Evolutionary conservation across 2,888 invertebrate genomes (phyloP).

Genomic region (Stenchaetothrips biformis): DNA sequence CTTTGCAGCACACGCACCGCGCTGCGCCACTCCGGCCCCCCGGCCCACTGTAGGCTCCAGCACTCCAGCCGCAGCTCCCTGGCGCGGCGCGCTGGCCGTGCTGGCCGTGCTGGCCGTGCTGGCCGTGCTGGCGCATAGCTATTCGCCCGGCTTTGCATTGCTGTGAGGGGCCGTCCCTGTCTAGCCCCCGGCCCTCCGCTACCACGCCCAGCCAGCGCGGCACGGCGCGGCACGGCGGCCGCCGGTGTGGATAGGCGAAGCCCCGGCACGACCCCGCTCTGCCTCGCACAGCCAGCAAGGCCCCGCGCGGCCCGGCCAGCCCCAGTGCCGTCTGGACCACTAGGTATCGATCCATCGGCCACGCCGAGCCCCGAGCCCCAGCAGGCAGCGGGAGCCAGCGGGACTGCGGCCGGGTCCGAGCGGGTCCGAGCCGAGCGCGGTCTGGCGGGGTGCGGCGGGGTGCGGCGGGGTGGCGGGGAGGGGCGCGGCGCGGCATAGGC

Average conservation of each 20-base stretch:
- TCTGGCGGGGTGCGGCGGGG: neutral
- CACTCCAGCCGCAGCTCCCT: neutral
- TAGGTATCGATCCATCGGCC: conserved; percentile 14
- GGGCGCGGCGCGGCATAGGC: neutral
- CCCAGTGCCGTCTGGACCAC: conserved; percentile 14
- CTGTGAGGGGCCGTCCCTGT: neutral
- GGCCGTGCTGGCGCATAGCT: no score
- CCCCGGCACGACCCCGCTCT: neutral
- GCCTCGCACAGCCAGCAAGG: neutral
- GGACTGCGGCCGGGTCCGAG: neutral
- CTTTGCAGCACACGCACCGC: conserved; percentile 8
- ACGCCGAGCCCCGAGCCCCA: neutral
- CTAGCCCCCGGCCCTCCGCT: no score
- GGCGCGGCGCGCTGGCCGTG: neutral
- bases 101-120: neutral
- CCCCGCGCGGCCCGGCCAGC: neutral
- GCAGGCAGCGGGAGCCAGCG: neutral
- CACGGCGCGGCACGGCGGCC: neutral
- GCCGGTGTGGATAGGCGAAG: no score
- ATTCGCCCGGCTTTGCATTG: neutral
- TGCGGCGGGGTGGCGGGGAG: neutral
- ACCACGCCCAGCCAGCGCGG: neutral
- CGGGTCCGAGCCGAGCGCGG: neutral
- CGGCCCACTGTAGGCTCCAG: neutral
- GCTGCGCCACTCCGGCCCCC: neutral